Evolutionary conservation across 2,113 vertebrate genomes (phyloP).

Genomic region (Furnarius figulus): DNA sequence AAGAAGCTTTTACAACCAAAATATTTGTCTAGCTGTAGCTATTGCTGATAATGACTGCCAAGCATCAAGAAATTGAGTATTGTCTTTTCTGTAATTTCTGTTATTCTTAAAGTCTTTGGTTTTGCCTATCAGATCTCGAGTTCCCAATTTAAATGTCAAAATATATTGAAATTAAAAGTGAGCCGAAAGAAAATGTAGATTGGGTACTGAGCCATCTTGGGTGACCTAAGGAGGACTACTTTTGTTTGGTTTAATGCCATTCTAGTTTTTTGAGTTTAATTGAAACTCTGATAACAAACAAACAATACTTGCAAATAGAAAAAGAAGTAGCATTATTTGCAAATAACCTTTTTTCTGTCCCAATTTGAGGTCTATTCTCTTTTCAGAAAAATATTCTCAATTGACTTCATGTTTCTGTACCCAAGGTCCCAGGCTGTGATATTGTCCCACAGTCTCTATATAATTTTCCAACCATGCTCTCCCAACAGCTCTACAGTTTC

Average conservation of each 20-base stretch:
- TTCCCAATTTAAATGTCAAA: conserved; percentile 10
- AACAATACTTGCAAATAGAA: background rate
- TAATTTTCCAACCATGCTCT: background rate
- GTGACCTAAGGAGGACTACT: background rate
- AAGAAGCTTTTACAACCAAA: conserved; percentile 35
- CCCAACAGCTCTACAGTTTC: background rate
- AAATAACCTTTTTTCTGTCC: background rate
- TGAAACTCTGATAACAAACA: background rate
- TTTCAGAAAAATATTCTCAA: background rate
- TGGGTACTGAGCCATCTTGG: background rate
- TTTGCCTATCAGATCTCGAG: background rate
- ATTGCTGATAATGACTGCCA: background rate
- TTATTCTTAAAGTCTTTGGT: background rate
- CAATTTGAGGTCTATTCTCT: background rate
- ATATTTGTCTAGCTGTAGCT: conserved; percentile 35
- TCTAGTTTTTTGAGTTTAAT: background rate
- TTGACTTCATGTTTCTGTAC: background rate
- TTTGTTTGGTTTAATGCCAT: background rate
- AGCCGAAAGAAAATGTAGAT: background rate
- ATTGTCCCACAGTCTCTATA: background rate
- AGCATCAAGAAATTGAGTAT: conserved; percentile 4
- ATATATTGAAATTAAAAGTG: background rate
- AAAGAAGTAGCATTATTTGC: background rate
- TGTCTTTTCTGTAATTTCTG: conserved; percentile 21
- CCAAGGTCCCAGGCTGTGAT: background rate